phyloP scores from a whole-genome alignment of 1,140 invertebrate genomes.

The Rhagoletis pomonella region DNA sequence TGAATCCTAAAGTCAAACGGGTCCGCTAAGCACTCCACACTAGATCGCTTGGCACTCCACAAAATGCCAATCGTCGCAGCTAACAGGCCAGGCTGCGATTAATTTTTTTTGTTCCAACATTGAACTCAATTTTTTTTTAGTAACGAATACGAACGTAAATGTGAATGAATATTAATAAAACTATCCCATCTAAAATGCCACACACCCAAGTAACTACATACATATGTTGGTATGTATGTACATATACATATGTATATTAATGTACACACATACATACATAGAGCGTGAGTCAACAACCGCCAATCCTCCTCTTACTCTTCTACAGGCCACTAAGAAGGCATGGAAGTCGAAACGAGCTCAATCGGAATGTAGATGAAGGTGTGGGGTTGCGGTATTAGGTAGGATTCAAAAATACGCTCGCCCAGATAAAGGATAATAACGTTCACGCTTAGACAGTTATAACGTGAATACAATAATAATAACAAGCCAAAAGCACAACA shows the following conservation, averaged over 20 bases:
- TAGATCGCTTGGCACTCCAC: constrained; percentile 32
- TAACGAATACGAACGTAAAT: constrained; percentile 35
- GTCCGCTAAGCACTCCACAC: constrained; percentile 13
- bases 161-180: constrained; percentile 50
- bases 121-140: constrained; percentile 45
- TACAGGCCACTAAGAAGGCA: no score
- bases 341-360: not conserved
- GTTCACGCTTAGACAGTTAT: constrained; percentile 35
- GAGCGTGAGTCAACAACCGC: no score
- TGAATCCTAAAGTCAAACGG: constrained; percentile 37
- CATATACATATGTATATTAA: no score
- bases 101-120: constrained; percentile 44
- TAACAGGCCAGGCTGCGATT: constrained; percentile 47
- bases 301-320: no score
- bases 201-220: not conserved
- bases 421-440: constrained; percentile 42
- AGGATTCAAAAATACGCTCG: constrained; percentile 1
- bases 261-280: no score
- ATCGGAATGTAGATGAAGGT: not conserved
- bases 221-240: not conserved
- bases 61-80: constrained; percentile 40
- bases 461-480: constrained; percentile 21
- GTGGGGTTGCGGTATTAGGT: no score
- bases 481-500: constrained; percentile 30
- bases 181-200: not conserved